Conservation (phyloP, 2,113 vertebrate genomes). For the Acanthochromis polyacanthus region DNA sequence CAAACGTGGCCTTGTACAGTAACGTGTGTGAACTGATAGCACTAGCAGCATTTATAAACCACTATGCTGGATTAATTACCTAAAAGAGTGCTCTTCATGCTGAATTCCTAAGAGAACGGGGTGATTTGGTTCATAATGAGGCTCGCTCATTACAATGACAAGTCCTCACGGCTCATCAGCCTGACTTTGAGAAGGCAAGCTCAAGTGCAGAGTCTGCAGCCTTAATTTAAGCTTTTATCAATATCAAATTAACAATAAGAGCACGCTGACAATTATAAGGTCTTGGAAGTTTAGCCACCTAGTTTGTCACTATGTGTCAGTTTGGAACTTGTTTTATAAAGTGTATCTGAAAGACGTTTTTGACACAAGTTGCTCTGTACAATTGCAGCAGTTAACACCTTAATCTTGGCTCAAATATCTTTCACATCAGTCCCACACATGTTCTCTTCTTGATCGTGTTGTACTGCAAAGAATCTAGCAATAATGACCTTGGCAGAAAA, state of each 20-base stretch:
- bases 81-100: conserved; percentile 77
- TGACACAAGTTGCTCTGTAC: background rate
- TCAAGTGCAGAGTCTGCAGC: conserved; percentile 54
- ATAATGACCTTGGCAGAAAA: background rate
- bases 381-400: background rate
- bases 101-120: conserved; percentile 76
- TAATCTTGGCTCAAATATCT: background rate
- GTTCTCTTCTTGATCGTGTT: background rate
- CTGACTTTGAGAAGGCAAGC: conserved; percentile 74
- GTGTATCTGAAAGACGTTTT: background rate
- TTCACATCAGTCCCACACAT: background rate
- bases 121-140: conserved; percentile 85
- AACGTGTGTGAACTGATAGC: conserved; percentile 47
- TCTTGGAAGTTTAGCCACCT: conserved; percentile 13
- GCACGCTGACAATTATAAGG: conserved; percentile 7
- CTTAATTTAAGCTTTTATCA: conserved; percentile 59
- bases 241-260: conserved; percentile 56
- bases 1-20: conserved; percentile 13
- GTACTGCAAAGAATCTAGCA: background rate
- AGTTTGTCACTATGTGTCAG: background rate
- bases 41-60: conserved; percentile 57
- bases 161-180: conserved; percentile 83
- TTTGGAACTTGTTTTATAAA: conserved; percentile 1
- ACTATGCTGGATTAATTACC: conserved; percentile 76
- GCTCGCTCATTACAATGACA: conserved; percentile 83